Evolutionary conservation across 2,888 invertebrate species (phyloP).

Genomic region (Notocelia uddmanniana): DNA sequence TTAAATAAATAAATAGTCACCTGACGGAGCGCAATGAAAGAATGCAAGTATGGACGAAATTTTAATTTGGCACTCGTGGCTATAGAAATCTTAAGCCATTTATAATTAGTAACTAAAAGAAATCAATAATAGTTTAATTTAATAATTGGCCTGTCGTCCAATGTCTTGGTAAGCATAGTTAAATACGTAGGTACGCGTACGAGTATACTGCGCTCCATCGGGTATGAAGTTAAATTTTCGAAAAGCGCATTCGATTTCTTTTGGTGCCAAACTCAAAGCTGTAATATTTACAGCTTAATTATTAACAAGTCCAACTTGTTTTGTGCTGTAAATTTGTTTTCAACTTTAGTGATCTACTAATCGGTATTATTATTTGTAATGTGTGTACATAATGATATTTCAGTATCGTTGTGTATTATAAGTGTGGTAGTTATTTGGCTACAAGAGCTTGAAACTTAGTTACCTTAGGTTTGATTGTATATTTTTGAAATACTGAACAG

Average conservation of each 20-base stretch:
- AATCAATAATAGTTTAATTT: neutral
- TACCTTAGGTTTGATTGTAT: slow-evolving; percentile 44
- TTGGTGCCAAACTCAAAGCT: slow-evolving; percentile 46
- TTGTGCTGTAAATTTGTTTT: slow-evolving; percentile 32
- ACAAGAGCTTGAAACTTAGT: slow-evolving; percentile 36
- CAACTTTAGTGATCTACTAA: slow-evolving; percentile 30
- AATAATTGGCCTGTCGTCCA: neutral
- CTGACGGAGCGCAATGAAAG: slow-evolving; percentile 1
- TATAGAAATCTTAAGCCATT: neutral
- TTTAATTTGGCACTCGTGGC: neutral
- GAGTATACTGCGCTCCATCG: neutral
- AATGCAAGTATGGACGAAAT: neutral
- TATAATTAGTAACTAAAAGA: neutral
- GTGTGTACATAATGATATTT: slow-evolving; percentile 25
- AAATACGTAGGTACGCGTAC: too few relatives aligned
- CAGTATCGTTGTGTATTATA: slow-evolving; percentile 33
- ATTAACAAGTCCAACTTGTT: slow-evolving; percentile 45
- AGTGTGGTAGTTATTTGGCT: slow-evolving; percentile 27
- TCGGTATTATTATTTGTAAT: slow-evolving; percentile 31
- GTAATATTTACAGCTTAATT: slow-evolving; percentile 50
- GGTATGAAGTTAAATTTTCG: neutral
- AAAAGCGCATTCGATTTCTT: slow-evolving; percentile 34
- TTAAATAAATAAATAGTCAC: neutral
- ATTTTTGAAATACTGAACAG: slow-evolving; percentile 36
- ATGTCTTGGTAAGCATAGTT: neutral